phyloP scores from a whole-genome alignment of 1,140 invertebrate genomes.

The Hypothenemus hampei region DNA sequence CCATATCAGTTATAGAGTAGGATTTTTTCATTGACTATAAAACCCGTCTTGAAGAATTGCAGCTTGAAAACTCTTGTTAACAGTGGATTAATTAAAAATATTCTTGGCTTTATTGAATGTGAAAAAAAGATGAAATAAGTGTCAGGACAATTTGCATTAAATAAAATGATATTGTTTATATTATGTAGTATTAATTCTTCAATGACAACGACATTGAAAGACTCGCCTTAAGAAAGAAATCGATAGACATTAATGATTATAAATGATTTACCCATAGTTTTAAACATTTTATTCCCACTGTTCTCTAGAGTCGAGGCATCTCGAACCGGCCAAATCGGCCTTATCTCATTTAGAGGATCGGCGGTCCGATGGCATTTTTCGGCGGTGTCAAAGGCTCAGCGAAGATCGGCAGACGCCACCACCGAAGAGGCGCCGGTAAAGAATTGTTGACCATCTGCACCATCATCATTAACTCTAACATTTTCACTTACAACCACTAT shows the following conservation, averaged over 20 bases:
- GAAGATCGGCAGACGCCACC: conserved; percentile 26
- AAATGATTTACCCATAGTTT: conserved; percentile 21
- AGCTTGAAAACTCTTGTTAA: too few species aligned
- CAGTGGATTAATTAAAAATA: too few species aligned
- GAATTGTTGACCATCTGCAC: conserved; percentile 1
- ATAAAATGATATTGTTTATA: too few species aligned
- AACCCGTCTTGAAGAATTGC: too few species aligned
- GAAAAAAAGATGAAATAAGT: too few species aligned
- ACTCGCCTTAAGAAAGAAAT: too few species aligned
- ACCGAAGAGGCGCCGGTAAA: conserved; percentile 16
- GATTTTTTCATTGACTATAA: too few species aligned
- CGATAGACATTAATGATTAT: conserved; percentile 22
- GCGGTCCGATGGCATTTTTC: conserved; percentile 29
- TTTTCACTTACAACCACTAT: neutral
- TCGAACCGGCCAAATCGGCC: conserved; percentile 16
- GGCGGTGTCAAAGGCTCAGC: conserved; percentile 29
- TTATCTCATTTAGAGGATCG: conserved; percentile 26
- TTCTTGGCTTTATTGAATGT: too few species aligned
- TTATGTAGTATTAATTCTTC: too few species aligned
- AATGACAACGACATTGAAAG: too few species aligned
- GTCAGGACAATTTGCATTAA: too few species aligned
- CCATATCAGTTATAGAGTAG: too few species aligned
- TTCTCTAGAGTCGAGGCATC: conserved; percentile 5
- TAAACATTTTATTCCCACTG: conserved; percentile 26
- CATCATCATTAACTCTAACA: conserved; percentile 1